Percentiles rank a stretch among this genome's conserved stretches.
These are phyloP conservation scores for Sorex araneus DNA, from an alignment of 2,113 vertebrate species.

Conservation along the genomic window DNA sequence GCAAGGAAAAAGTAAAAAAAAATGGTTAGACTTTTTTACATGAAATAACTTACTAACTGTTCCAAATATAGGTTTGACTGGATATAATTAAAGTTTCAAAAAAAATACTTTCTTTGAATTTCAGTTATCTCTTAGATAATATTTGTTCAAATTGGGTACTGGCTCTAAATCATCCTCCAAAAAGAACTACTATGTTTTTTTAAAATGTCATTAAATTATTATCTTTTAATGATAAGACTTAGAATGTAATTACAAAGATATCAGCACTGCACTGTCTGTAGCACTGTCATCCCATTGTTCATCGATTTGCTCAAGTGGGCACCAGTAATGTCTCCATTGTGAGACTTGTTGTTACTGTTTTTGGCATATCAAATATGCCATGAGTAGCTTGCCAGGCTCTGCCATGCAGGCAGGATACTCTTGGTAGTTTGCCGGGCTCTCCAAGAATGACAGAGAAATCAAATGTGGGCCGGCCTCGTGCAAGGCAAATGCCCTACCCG, in stretches of 20 bases:
- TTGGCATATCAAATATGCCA: too few species aligned
- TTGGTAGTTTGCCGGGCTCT: too few species aligned
- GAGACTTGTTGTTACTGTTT: too few species aligned
- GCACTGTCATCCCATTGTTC: too few species aligned
- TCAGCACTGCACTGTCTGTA: too few species aligned
- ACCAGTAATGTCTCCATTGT: too few species aligned
- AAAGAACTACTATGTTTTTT: not conserved
- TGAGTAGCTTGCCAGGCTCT: too few species aligned
- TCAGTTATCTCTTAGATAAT: conserved; percentile 13
- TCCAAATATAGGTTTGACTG: not conserved
- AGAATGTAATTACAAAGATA: not conserved
- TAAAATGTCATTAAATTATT: conserved; percentile 4
- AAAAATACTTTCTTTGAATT: conserved; percentile 40
- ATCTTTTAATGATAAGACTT: conserved; percentile 39
- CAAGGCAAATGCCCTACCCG: too few species aligned
- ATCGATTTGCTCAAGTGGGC: too few species aligned
- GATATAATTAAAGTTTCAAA: not conserved
- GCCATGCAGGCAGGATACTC: too few species aligned
- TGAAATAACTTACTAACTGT: not conserved
- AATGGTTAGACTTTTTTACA: not conserved
- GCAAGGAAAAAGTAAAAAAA: not conserved
- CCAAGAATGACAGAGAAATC: too few species aligned
- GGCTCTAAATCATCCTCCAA: conserved; percentile 8
- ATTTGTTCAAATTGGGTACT: conserved; percentile 10
- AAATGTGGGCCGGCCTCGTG: too few species aligned